Evolutionary conservation across 2,113 vertebrate species (phyloP).

Genomic region (Centropus unirufus): DNA sequence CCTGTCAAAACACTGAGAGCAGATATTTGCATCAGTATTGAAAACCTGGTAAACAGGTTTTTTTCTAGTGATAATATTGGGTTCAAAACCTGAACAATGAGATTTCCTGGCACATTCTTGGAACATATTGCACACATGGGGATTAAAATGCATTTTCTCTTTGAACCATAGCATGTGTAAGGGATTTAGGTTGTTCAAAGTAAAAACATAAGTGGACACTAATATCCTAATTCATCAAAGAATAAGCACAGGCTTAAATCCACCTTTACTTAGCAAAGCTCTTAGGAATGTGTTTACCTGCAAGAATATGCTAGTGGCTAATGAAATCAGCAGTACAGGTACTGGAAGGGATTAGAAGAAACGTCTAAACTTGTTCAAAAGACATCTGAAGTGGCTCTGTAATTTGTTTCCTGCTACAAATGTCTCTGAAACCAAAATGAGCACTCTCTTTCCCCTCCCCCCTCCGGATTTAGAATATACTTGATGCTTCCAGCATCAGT

Average conservation of each 20-base stretch:
- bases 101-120: slow-evolving; percentile 40
- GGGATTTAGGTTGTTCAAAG: slow-evolving; percentile 61
- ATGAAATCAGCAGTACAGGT: not conserved
- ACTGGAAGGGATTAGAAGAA: slow-evolving; percentile 21
- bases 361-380: slow-evolving; percentile 13
- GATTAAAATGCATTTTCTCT: slow-evolving; percentile 45
- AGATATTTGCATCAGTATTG: not conserved
- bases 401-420: slow-evolving; percentile 15
- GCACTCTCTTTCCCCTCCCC: not conserved
- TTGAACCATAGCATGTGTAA: not conserved
- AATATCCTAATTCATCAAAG: slow-evolving; percentile 55
- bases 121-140: not conserved
- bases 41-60: not conserved
- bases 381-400: not conserved
- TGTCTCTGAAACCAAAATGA: slow-evolving; percentile 14
- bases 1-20: not conserved
- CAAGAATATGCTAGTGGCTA: slow-evolving; percentile 9
- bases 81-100: slow-evolving; percentile 5
- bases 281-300: slow-evolving; percentile 55
- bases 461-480: not conserved
- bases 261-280: slow-evolving; percentile 23
- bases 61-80: not conserved
- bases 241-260: slow-evolving; percentile 36
- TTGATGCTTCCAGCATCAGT: not conserved
- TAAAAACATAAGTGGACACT: slow-evolving; percentile 6